Evolutionary conservation across 2,113 vertebrate genomes (phyloP).

Genomic region (Proteles cristata): DNA sequence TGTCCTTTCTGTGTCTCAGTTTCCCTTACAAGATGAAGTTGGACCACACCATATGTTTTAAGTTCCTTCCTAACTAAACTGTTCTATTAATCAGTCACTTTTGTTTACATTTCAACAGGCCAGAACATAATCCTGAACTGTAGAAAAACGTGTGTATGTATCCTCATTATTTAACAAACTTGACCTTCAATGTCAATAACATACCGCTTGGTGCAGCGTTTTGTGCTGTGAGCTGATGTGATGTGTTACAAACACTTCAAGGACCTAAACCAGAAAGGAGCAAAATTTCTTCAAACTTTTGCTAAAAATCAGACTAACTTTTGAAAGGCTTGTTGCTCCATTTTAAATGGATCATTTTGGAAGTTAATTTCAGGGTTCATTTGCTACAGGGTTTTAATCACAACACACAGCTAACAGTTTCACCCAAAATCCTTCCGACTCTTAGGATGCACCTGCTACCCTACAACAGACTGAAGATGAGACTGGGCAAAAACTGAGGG

Average conservation of each 20-base stretch:
- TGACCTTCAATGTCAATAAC: neutral
- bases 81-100: neutral
- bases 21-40: neutral
- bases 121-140: neutral
- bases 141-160: neutral
- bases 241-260: neutral
- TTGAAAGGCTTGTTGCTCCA: neutral
- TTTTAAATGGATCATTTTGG: neutral
- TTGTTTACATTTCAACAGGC: neutral
- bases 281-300: neutral
- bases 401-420: neutral
- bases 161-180: neutral
- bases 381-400: neutral
- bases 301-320: neutral
- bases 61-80: neutral
- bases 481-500: neutral
- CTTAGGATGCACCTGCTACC: neutral
- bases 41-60: neutral
- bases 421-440: neutral
- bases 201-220: neutral
- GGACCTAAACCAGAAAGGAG: neutral
- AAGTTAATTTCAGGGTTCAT: neutral
- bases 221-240: neutral
- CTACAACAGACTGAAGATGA: neutral
- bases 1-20: neutral